Conservation (phyloP, 2,113 vertebrate genomes). For the Sporophila hypoxantha region DNA sequence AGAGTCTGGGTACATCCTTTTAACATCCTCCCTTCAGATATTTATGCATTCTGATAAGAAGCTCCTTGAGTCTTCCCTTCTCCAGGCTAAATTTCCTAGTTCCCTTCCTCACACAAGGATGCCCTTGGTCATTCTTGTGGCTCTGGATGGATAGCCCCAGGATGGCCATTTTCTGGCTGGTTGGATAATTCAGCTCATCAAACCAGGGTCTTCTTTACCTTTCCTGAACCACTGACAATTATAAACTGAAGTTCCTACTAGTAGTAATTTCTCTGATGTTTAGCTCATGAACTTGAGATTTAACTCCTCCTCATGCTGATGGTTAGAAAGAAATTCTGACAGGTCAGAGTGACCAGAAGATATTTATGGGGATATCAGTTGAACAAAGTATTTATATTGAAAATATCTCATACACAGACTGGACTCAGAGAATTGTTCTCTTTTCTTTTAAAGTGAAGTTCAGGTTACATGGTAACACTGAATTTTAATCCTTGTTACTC, state of each 20-base stretch:
- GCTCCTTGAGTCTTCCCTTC: neutral
- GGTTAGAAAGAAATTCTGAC: neutral
- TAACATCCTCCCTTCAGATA: neutral
- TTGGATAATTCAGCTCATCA: neutral
- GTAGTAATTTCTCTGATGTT: neutral
- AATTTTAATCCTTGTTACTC: neutral
- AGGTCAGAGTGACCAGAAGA: neutral
- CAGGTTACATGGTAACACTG: neutral
- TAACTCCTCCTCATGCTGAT: neutral
- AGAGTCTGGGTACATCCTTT: neutral
- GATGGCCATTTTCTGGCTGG: neutral
- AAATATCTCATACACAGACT: neutral
- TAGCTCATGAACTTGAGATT: neutral
- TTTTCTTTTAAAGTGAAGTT: neutral
- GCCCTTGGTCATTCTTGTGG: neutral
- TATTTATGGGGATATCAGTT: neutral
- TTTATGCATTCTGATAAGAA: neutral
- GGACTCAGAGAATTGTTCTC: neutral
- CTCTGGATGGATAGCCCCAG: neutral
- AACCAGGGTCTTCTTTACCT: neutral
- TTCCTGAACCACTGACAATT: neutral
- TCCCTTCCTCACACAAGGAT: neutral
- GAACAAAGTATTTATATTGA: neutral
- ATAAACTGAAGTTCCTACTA: neutral
- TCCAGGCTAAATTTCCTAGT: neutral